Evolutionary conservation across 2,797 vertebrate genomes (phyloP).

Genomic region (Coranthus polyacanthus): DNA sequence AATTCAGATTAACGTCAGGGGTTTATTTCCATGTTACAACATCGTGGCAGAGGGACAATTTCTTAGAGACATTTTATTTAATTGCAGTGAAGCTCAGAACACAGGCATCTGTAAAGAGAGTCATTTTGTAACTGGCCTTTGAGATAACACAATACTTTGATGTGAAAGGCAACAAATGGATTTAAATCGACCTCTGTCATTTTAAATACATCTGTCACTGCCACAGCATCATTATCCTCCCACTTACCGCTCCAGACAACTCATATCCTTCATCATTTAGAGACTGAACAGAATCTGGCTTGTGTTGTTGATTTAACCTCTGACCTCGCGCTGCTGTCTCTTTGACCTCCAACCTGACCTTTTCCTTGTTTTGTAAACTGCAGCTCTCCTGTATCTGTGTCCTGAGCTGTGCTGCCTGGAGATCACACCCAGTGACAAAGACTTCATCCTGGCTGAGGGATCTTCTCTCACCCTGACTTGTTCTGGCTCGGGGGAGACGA

Average conservation of each 20-base stretch:
- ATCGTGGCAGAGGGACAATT: no score
- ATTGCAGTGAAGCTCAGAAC: no score
- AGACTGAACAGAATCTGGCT: conserved; percentile 65
- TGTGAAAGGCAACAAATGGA: conserved; percentile 20
- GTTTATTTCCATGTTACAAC: no score
- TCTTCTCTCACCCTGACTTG: conserved; percentile 87
- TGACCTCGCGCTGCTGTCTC: conserved; percentile 54
- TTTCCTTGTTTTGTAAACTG: conserved; percentile 57
- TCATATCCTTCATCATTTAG: conserved; percentile 71
- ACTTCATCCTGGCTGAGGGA: conserved; percentile 85
- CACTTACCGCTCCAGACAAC: conserved; percentile 48
- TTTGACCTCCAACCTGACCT: conserved; percentile 61
- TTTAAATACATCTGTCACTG: conserved; percentile 62
- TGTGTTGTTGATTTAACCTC: conserved; percentile 78
- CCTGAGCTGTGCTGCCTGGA: conserved; percentile 71
- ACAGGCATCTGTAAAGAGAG: no score
- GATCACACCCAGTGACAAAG: conserved; percentile 79
- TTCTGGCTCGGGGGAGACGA: conserved; percentile 70
- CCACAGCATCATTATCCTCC: conserved; percentile 43
- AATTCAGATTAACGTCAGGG: neutral
- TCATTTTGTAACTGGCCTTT: conserved; percentile 8
- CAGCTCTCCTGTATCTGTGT: conserved; percentile 80
- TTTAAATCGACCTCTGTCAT: conserved; percentile 33
- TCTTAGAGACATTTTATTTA: no score
- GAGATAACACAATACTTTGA: conserved; percentile 45